These are phyloP conservation scores for Calycopis cecrops DNA, from an alignment of 1,140 invertebrate genomes.

Conservation along the genomic window DNA sequence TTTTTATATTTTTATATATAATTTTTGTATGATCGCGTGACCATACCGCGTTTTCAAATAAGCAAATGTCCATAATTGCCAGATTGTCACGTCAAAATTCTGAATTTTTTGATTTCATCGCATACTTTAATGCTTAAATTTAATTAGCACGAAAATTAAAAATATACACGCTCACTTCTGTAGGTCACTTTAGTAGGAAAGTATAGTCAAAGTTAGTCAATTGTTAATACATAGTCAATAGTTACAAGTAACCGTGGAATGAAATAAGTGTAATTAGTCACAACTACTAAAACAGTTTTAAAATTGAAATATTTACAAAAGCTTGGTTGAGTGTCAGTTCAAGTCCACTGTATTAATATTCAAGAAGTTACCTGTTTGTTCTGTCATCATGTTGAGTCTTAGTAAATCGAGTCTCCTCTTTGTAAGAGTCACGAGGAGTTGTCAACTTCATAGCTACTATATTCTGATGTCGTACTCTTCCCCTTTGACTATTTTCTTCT, in stretches of 20 bases:
- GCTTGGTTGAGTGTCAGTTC: conserved; percentile 14
- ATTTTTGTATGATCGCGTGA: no score
- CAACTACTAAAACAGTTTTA: background rate
- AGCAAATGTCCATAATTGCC: no score
- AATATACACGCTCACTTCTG: no score
- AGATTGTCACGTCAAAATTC: no score
- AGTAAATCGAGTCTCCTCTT: conserved; percentile 65
- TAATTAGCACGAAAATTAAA: no score
- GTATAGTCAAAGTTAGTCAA: no score
- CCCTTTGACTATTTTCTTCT: conserved; percentile 43
- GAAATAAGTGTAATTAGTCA: background rate
- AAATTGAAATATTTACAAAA: conserved; percentile 7
- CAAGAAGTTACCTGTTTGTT: conserved; percentile 66
- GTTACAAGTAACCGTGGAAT: background rate
- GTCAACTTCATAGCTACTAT: conserved; percentile 55
- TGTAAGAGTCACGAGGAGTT: conserved; percentile 57
- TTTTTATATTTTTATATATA: no score
- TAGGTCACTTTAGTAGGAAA: no score
- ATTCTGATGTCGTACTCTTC: conserved; percentile 48
- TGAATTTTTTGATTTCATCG: no score
- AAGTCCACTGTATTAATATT: conserved; percentile 10
- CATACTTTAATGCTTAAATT: no score
- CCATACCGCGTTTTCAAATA: no score
- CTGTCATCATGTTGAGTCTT: conserved; percentile 71
- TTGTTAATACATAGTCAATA: background rate